Percentiles rank a stretch among this genome's conserved stretches.
These are phyloP conservation scores for Coremacera marginata DNA, from an alignment of 2,888 invertebrate genomes.

Conservation along the genomic window DNA sequence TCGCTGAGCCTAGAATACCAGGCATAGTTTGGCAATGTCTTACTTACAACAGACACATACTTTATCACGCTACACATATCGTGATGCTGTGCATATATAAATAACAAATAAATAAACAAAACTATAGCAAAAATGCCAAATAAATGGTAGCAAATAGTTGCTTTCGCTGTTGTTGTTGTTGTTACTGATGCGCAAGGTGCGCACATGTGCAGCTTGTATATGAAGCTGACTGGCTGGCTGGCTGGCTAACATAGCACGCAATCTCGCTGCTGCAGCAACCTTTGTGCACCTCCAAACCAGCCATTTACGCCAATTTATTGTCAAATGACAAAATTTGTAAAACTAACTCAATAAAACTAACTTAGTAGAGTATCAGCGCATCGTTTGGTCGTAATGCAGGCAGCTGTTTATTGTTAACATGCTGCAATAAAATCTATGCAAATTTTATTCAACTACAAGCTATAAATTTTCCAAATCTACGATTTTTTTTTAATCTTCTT, in stretches of 20 bases:
- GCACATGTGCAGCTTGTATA: neutral
- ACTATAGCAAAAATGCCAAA: no score
- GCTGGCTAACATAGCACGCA: slow-evolving; percentile 10
- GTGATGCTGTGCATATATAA: neutral
- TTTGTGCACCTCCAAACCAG: slow-evolving; percentile 14
- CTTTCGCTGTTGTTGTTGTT: neutral
- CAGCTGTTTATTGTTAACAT: slow-evolving; percentile 7
- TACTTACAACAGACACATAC: neutral
- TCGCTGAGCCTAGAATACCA: no score
- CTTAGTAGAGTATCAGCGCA: neutral
- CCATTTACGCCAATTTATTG: slow-evolving; percentile 29
- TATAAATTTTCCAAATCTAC: slow-evolving; percentile 16
- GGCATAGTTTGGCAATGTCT: neutral
- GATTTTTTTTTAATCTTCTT: neutral
- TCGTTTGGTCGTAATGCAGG: neutral
- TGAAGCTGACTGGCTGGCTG: no score
- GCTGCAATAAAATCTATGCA: slow-evolving; percentile 28
- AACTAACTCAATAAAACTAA: neutral
- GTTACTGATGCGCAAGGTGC: neutral
- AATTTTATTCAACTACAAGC: neutral
- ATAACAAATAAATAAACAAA: no score
- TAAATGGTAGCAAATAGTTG: neutral
- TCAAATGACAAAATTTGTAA: slow-evolving; percentile 15
- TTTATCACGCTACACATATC: neutral
- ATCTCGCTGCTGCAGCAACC: slow-evolving; percentile 1